Evolutionary conservation across 2,797 vertebrate species (phyloP).

Genomic region (Apogon talboti): DNA sequence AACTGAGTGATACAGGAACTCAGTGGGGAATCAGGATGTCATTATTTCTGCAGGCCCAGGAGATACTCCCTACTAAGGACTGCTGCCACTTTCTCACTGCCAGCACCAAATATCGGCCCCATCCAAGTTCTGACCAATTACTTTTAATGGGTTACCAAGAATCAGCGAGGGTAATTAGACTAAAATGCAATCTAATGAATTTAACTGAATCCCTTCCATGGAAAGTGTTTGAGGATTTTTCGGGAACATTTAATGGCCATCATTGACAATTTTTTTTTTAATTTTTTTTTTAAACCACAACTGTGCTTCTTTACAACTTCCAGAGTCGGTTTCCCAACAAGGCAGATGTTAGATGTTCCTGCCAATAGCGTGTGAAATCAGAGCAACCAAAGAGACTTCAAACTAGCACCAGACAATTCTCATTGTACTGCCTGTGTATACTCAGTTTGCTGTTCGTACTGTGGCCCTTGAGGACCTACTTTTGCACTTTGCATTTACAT

Average conservation of each 20-base stretch:
- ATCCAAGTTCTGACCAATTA: not conserved
- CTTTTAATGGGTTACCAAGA: conserved; percentile 3
- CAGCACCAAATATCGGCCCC: conserved; percentile 27
- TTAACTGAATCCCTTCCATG: not conserved
- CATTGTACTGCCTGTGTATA: too few species aligned
- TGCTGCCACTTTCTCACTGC: conserved; percentile 17
- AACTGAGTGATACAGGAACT: conserved; percentile 60
- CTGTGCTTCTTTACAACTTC: too few species aligned
- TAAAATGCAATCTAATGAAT: not conserved
- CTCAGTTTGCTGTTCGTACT: too few species aligned
- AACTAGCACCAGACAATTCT: too few species aligned
- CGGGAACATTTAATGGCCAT: not conserved
- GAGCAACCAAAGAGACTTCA: too few species aligned
- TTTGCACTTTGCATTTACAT: too few species aligned
- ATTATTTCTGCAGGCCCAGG: conserved; percentile 58
- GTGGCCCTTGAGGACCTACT: too few species aligned
- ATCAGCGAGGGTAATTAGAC: not conserved
- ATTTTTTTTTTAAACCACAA: too few species aligned
- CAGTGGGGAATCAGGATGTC: conserved; percentile 69
- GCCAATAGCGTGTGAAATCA: too few species aligned
- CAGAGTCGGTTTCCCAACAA: too few species aligned
- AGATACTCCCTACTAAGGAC: conserved; percentile 39
- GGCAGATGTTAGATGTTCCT: too few species aligned
- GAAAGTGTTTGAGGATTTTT: not conserved
- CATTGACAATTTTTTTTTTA: too few species aligned